Evolutionary conservation across 2,888 invertebrate genomes (phyloP).

Genomic region (Apamea epomidion): DNA sequence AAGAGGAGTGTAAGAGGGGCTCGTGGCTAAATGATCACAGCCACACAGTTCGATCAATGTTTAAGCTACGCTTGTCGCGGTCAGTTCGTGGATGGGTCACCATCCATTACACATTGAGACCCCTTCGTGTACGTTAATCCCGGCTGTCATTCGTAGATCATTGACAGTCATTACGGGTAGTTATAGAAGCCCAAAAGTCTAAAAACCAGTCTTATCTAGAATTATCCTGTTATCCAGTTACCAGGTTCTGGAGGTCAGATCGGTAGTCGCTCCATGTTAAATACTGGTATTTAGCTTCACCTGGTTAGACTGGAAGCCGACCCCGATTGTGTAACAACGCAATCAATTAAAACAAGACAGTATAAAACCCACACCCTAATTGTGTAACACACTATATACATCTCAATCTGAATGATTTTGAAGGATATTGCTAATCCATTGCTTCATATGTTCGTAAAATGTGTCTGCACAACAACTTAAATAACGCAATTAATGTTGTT

Average conservation of each 20-base stretch:
- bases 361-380: no score
- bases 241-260: not conserved
- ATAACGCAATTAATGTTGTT: no score
- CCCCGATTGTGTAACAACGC: no score
- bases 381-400: no score
- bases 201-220: not conserved
- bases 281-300: not conserved
- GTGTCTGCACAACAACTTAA: no score
- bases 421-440: no score
- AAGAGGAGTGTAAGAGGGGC: not conserved
- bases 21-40: not conserved
- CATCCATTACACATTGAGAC: not conserved
- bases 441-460: no score
- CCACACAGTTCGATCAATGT: not conserved
- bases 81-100: not conserved
- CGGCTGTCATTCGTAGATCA: not conserved
- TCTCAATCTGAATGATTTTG: no score
- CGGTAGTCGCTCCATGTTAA: not conserved
- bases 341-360: no score
- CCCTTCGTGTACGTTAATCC: not conserved
- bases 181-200: not conserved
- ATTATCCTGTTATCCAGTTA: not conserved
- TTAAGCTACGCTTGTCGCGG: no score
- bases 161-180: not conserved
- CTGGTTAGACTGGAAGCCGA: no score